Conservation (phyloP, 1,140 invertebrate genomes). For the Harlomillsia oculata region DNA sequence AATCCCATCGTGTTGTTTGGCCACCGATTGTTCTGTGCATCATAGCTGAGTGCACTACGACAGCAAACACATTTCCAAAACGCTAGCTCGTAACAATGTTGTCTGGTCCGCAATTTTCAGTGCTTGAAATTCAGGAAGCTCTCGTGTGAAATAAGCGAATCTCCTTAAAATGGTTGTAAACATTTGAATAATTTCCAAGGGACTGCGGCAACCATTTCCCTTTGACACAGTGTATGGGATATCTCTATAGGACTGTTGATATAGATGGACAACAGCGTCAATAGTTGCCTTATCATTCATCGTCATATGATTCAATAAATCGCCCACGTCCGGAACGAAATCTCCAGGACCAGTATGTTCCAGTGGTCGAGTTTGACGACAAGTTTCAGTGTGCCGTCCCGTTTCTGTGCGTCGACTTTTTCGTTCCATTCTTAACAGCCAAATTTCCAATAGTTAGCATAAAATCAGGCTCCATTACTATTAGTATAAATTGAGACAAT, state of each 20-base stretch:
- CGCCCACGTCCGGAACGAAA: conserved; percentile 20
- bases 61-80: conserved; percentile 48
- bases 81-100: conserved; percentile 44
- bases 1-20: conserved; percentile 21
- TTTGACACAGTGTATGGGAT: conserved; percentile 29
- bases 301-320: conserved; percentile 34
- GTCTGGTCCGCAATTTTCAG: conserved; percentile 44
- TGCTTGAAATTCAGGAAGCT: conserved; percentile 40
- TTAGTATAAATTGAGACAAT: too few species aligned
- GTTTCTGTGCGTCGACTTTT: too few species aligned
- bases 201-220: conserved; percentile 5
- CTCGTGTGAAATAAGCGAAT: conserved; percentile 38
- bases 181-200: conserved; percentile 38
- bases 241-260: conserved; percentile 29
- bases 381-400: too few species aligned
- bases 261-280: conserved; percentile 27
- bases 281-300: conserved; percentile 28
- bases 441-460: too few species aligned
- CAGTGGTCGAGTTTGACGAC: background rate
- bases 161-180: conserved; percentile 39
- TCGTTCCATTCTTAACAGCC: too few species aligned
- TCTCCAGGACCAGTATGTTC: background rate
- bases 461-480: too few species aligned
- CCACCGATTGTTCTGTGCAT: conserved; percentile 36
- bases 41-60: conserved; percentile 39